Evolutionary conservation across 2,888 invertebrate species (phyloP).

Genomic region (Dolichomitus sp.): DNA sequence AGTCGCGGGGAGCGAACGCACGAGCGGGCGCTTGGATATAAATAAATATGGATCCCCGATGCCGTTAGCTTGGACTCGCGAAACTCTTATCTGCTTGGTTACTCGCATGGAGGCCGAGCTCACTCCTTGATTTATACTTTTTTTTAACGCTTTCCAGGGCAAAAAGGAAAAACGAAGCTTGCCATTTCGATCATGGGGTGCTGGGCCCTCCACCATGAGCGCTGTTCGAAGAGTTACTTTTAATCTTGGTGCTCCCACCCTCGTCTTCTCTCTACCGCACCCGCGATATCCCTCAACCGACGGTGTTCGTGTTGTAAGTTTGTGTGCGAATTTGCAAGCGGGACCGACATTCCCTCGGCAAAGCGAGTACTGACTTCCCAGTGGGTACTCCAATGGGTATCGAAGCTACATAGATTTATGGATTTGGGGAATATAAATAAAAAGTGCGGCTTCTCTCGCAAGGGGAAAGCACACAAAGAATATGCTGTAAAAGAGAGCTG

Average conservation of each 20-base stretch:
- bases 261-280: conserved; percentile 18
- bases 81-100: conserved; percentile 61
- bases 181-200: conserved; percentile 34
- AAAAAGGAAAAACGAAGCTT: conserved; percentile 39
- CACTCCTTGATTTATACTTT: conserved; percentile 63
- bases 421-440: conserved; percentile 58
- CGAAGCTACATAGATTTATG: conserved; percentile 58
- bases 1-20: conserved; percentile 40
- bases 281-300: conserved; percentile 18
- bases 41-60: conserved; percentile 72
- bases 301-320: conserved; percentile 1
- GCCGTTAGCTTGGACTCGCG: conserved; percentile 61
- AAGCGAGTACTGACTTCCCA: conserved; percentile 33
- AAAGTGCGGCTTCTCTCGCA: conserved; percentile 36
- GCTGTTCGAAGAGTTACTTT: conserved; percentile 62
- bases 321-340: conserved; percentile 49
- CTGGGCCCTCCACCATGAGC: conserved; percentile 22
- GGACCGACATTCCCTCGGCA: conserved; percentile 22
- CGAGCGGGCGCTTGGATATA: conserved; percentile 77
- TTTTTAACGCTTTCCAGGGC: conserved; percentile 43
- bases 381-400: conserved; percentile 39
- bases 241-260: conserved; percentile 52
- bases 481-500: background rate
- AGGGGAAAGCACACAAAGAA: conserved; percentile 12
- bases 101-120: conserved; percentile 45